A percentile compares a stretch with the other conserved stretches of the same genome.
Evolutionary conservation across 2,888 invertebrate species (phyloP).

Genomic region (Drosophila tanythrix): DNA sequence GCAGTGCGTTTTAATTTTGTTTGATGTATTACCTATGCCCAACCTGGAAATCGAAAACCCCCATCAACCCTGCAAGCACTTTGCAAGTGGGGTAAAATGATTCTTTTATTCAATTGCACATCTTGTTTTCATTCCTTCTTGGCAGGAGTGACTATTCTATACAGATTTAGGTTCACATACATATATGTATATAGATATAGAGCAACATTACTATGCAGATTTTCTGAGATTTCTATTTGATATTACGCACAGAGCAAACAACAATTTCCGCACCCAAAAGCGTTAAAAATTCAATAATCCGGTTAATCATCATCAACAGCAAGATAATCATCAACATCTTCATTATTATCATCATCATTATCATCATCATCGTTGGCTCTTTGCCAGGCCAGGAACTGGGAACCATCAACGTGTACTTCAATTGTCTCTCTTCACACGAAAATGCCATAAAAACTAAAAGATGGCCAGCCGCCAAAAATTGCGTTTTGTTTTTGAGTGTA

Average conservation of each 20-base stretch:
- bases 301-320: constrained; percentile 22
- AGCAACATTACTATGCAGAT: constrained; percentile 66
- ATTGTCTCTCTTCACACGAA: constrained; percentile 10
- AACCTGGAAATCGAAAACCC: background rate
- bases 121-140: constrained; percentile 2
- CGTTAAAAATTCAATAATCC: constrained; percentile 60
- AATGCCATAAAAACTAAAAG: constrained; percentile 41
- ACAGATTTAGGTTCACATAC: background rate
- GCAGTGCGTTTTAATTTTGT: constrained; percentile 75
- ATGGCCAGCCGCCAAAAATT: constrained; percentile 36
- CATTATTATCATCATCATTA: constrained; percentile 9
- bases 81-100: constrained; percentile 27
- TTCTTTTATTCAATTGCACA: constrained; percentile 35
- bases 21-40: constrained; percentile 65
- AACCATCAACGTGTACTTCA: constrained; percentile 13
- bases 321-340: constrained; percentile 4
- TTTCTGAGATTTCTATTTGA: constrained; percentile 63
- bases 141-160: constrained; percentile 6
- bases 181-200: background rate
- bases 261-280: constrained; percentile 43
- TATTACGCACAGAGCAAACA: constrained; percentile 38
- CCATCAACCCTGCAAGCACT: constrained; percentile 9
- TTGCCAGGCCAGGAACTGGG: constrained; percentile 8
- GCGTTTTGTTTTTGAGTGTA: constrained; percentile 17
- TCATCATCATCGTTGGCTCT: constrained; percentile 2